Evolutionary conservation across 2,113 vertebrate species (phyloP).

Genomic region (Phalacrocorax aristotelis): DNA sequence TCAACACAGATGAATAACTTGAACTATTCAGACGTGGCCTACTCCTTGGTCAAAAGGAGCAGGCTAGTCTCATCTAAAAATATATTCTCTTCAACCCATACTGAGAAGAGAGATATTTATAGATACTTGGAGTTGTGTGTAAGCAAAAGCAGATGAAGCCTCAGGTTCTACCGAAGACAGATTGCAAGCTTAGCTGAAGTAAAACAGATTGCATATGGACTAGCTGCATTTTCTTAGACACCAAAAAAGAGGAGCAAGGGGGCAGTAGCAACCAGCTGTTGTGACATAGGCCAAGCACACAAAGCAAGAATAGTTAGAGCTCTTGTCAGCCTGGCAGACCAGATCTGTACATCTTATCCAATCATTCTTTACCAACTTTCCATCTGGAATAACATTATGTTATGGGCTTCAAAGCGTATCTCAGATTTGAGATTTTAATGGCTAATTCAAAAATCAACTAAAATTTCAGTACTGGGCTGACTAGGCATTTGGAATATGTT

Average conservation of each 20-base stretch:
- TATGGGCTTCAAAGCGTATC: not conserved
- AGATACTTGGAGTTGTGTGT: not conserved
- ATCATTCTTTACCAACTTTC: not conserved
- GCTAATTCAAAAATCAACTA: not conserved
- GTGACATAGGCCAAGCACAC: not conserved
- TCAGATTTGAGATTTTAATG: not conserved
- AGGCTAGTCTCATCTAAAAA: slow-evolving; percentile 1
- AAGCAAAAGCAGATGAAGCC: slow-evolving; percentile 51
- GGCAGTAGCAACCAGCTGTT: not conserved
- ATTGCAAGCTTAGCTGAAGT: not conserved
- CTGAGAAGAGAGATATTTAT: slow-evolving; percentile 1
- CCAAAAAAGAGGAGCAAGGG: not conserved
- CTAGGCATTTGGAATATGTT: not conserved
- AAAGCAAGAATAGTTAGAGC: not conserved
- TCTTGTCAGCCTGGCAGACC: not conserved
- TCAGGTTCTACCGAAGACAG: not conserved
- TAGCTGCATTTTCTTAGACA: not conserved
- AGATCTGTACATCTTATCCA: not conserved
- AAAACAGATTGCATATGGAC: not conserved
- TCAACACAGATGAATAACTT: not conserved
- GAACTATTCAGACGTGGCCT: not conserved
- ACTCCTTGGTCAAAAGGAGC: not conserved
- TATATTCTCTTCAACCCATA: not conserved
- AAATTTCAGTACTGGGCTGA: not conserved
- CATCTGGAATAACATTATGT: not conserved